Percentiles rank a stretch among this genome's conserved stretches.
phyloP scores from a whole-genome alignment of 2,113 vertebrate species.

The Grantiella picta region DNA sequence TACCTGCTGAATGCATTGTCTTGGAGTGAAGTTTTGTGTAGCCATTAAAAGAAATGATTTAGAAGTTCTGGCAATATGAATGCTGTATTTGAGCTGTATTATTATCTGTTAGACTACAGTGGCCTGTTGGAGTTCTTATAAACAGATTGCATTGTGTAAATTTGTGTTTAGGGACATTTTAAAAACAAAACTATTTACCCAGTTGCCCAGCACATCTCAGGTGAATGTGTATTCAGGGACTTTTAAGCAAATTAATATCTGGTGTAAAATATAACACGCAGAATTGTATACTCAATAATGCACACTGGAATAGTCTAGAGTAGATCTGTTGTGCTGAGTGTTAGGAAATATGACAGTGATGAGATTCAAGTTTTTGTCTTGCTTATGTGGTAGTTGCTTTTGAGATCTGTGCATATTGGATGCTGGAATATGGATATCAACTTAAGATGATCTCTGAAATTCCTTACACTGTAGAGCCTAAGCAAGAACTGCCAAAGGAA shows the following conservation, averaged over 20 bases:
- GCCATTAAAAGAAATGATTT: constrained; percentile 32
- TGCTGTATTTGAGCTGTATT: background rate
- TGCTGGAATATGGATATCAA: constrained; percentile 5
- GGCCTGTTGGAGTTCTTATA: constrained; percentile 51
- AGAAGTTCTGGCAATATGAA: constrained; percentile 20
- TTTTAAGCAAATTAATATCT: constrained; percentile 72
- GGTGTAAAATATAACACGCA: constrained; percentile 42
- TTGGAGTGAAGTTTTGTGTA: constrained; percentile 33
- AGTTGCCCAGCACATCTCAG: constrained; percentile 47
- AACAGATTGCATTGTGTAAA: constrained; percentile 54
- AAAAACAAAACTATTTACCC: constrained; percentile 57
- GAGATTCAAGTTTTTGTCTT: constrained; percentile 47
- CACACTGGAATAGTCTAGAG: constrained; percentile 31
- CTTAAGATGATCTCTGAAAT: background rate
- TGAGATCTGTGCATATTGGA: background rate
- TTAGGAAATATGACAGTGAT: constrained; percentile 40
- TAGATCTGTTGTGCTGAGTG: constrained; percentile 36
- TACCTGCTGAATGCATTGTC: background rate
- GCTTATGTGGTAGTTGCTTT: background rate
- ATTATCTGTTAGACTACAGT: constrained; percentile 30
- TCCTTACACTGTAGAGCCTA: background rate
- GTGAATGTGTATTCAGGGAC: constrained; percentile 58
- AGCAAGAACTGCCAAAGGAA: background rate
- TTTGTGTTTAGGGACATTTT: constrained; percentile 52
- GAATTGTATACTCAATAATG: constrained; percentile 53